A percentile compares a stretch with the other conserved stretches of the same genome.
Conservation (phyloP, 2,113 vertebrate species). For the Nannospalax galili region DNA sequence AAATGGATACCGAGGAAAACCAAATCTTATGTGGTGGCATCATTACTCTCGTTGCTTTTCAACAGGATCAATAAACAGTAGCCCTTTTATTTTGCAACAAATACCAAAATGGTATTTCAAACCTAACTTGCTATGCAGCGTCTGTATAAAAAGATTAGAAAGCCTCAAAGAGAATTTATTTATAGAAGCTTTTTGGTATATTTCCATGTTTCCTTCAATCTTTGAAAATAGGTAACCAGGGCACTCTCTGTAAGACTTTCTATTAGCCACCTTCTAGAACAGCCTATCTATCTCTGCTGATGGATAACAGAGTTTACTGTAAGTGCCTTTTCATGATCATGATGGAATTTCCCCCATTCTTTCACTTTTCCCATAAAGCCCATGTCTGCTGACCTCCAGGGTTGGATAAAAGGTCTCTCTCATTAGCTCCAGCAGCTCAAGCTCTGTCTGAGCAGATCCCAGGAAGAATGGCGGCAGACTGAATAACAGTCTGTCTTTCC, state of each 20-base stretch:
- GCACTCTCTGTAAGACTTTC: neutral
- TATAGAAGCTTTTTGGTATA: slow-evolving; percentile 30
- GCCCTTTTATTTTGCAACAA: neutral
- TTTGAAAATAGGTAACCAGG: slow-evolving; percentile 48
- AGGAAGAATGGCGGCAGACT: slow-evolving; percentile 48
- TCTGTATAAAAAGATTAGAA: neutral
- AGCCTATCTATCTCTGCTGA: slow-evolving; percentile 35
- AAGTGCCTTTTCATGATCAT: slow-evolving; percentile 59
- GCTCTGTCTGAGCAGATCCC: slow-evolving; percentile 56
- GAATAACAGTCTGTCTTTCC: slow-evolving; percentile 49
- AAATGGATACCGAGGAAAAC: neutral
- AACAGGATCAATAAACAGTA: neutral
- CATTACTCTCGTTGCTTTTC: neutral
- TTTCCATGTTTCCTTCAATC: slow-evolving; percentile 49
- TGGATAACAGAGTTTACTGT: slow-evolving; percentile 63
- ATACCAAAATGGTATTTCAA: neutral
- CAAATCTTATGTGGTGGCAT: neutral
- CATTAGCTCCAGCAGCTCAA: slow-evolving; percentile 61
- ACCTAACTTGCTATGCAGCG: neutral
- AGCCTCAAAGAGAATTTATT: slow-evolving; percentile 39
- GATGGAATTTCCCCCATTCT: slow-evolving; percentile 63
- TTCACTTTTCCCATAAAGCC: slow-evolving; percentile 71
- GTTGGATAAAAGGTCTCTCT: slow-evolving; percentile 72
- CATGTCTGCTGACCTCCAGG: slow-evolving; percentile 63
- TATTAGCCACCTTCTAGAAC: neutral